Conservation (phyloP, 2,113 vertebrate genomes). For the Macquaria australasica region DNA sequence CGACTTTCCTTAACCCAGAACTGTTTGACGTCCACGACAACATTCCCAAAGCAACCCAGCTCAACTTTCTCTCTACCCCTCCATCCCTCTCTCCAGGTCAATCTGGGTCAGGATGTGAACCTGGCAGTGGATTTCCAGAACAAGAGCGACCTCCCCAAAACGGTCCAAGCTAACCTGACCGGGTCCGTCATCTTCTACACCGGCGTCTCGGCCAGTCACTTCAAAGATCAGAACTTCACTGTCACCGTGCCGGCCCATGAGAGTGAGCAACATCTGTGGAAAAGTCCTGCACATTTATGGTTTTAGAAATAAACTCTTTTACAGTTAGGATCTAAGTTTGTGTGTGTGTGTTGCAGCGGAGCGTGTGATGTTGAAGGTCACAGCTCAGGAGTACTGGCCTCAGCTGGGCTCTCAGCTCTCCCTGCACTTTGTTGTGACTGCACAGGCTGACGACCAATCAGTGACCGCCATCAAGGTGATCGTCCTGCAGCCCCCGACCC, state of each 20-base stretch:
- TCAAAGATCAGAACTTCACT: slow-evolving; percentile 75
- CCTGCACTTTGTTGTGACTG: slow-evolving; percentile 87
- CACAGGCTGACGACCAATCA: slow-evolving; percentile 73
- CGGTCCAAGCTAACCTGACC: slow-evolving; percentile 71
- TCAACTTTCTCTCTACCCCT: neutral
- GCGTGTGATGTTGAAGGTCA: slow-evolving; percentile 69
- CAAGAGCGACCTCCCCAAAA: slow-evolving; percentile 58
- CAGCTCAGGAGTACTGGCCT: slow-evolving; percentile 85
- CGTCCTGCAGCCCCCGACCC: slow-evolving; percentile 78
- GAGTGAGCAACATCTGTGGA: slow-evolving; percentile 49
- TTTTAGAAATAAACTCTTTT: neutral
- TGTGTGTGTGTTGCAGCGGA: slow-evolving; percentile 72
- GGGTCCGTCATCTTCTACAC: slow-evolving; percentile 89
- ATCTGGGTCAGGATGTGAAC: slow-evolving; percentile 84
- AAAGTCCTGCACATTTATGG: neutral
- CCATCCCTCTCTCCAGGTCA: slow-evolving; percentile 35
- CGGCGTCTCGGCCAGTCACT: slow-evolving; percentile 81
- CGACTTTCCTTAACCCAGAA: too few relatives aligned
- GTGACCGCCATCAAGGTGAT: slow-evolving; percentile 81
- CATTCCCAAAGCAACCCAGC: too few relatives aligned
- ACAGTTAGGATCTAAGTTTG: neutral
- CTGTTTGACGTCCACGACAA: too few relatives aligned
- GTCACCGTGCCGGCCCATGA: slow-evolving; percentile 23
- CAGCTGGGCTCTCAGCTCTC: slow-evolving; percentile 85
- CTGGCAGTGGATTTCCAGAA: slow-evolving; percentile 87